phyloP scores from a whole-genome alignment of 92 coral and sea anemone genomes.

The Bergia puertoricense region DNA sequence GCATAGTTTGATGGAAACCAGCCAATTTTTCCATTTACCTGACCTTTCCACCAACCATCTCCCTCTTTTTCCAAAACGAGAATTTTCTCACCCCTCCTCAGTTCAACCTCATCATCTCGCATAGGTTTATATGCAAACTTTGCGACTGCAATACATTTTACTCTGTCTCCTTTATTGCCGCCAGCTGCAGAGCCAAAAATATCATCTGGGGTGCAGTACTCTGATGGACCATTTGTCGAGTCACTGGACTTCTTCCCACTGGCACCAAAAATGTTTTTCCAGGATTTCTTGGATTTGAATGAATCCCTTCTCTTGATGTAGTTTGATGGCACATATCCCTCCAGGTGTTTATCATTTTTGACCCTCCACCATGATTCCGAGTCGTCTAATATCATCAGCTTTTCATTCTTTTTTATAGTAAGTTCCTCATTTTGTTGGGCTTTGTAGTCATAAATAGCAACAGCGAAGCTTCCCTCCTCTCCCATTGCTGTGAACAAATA shows the following conservation, averaged over 20 bases:
- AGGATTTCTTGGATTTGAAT: constrained; percentile 54
- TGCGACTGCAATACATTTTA: constrained; percentile 69
- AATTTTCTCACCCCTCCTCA: constrained; percentile 82
- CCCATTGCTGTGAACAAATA: constrained; percentile 59
- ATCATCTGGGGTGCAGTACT: constrained; percentile 86
- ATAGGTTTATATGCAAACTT: constrained; percentile 84
- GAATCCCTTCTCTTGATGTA: constrained; percentile 72
- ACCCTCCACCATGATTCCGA: constrained; percentile 97
- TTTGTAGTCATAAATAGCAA: constrained; percentile 89
- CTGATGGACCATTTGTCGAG: constrained; percentile 66
- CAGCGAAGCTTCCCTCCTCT: constrained; percentile 74
- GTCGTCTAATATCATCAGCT: constrained; percentile 81
- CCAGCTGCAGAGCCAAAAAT: constrained; percentile 57
- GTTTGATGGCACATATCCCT: constrained; percentile 97
- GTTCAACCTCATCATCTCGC: constrained; percentile 86
- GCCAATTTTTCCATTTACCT: constrained; percentile 66
- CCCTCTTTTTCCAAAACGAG: constrained; percentile 90
- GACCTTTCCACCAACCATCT: constrained; percentile 99
- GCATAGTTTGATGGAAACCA: constrained; percentile 97
- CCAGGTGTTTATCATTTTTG: constrained; percentile 75
- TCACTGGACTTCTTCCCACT: constrained; percentile 63
- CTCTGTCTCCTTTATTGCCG: constrained; percentile 45
- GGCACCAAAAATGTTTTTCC: constrained; percentile 71
- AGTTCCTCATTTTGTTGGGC: constrained; percentile 89
- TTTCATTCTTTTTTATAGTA: constrained; percentile 89